phyloP scores from a whole-genome alignment of 2,113 vertebrate species.

The Atractosteus spatula region DNA sequence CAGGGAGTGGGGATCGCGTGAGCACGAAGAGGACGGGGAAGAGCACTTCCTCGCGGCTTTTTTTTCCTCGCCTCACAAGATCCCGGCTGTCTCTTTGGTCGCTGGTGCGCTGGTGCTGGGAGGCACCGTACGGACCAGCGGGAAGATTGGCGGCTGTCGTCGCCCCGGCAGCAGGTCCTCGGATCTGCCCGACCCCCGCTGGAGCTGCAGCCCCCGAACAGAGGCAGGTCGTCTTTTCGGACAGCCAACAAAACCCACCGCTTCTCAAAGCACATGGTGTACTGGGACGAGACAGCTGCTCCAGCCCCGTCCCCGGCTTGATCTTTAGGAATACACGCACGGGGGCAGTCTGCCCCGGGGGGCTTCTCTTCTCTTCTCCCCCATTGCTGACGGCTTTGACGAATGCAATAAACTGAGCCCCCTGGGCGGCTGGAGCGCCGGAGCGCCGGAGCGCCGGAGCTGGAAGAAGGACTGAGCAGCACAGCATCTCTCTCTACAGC shows the following conservation, averaged over 20 bases:
- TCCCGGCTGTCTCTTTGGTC: constrained; percentile 20
- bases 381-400: constrained; percentile 2
- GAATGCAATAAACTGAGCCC: constrained; percentile 41
- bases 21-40: constrained; percentile 17
- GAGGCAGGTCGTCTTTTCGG: background rate
- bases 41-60: constrained; percentile 36
- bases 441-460: background rate
- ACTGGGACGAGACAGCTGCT: constrained; percentile 45
- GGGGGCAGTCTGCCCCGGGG: constrained; percentile 18
- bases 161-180: constrained; percentile 14
- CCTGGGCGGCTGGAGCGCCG: background rate
- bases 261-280: constrained; percentile 39
- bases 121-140: too few relatives aligned
- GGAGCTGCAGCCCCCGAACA: constrained; percentile 25
- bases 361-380: constrained; percentile 7
- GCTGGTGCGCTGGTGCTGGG: background rate
- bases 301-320: constrained; percentile 44
- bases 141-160: background rate
- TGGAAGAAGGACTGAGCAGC: constrained; percentile 3
- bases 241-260: constrained; percentile 17
- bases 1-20: constrained; percentile 29
- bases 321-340: constrained; percentile 27
- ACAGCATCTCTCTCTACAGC: too few relatives aligned
- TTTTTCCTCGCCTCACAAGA: constrained; percentile 30
- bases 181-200: background rate